These are phyloP conservation scores for Ancistrus triradiatus DNA, from an alignment of 2,113 vertebrate species.

Conservation along the genomic window DNA sequence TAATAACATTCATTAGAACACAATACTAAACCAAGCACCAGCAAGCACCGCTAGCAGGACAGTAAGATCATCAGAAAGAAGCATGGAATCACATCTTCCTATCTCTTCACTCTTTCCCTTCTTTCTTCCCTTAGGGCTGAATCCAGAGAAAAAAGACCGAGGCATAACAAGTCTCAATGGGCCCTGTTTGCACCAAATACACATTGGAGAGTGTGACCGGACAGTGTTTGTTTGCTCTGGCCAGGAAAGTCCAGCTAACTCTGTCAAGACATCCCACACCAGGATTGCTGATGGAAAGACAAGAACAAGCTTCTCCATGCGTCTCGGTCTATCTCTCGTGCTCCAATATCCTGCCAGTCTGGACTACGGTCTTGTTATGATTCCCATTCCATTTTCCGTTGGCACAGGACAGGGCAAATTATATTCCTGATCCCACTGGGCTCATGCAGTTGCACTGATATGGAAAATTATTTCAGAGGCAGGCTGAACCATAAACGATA, in stretches of 20 bases:
- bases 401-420: constrained; percentile 43
- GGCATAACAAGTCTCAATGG: constrained; percentile 41
- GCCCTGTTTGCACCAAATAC: constrained; percentile 32
- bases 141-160: constrained; percentile 23
- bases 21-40: constrained; percentile 27
- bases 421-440: constrained; percentile 49
- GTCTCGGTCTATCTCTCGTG: constrained; percentile 5
- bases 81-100: constrained; percentile 20
- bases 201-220: constrained; percentile 24
- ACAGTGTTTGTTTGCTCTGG: constrained; percentile 33
- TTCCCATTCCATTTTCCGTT: constrained; percentile 44
- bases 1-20: constrained; percentile 33
- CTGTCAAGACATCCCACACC: constrained; percentile 8
- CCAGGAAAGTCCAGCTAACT: constrained; percentile 34
- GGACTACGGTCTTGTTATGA: constrained; percentile 34
- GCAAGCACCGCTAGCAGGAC: neutral
- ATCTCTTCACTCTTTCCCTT: constrained; percentile 22
- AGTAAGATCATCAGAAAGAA: constrained; percentile 18
- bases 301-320: constrained; percentile 25
- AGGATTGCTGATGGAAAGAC: constrained; percentile 35
- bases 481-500: constrained; percentile 48
- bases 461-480: constrained; percentile 56
- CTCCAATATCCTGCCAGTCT: constrained; percentile 31
- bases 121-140: constrained; percentile 23
- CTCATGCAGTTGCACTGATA: constrained; percentile 54